These are phyloP conservation scores for honey bee (Apis mellifera) DNA, from an alignment of 1,140 invertebrate genomes.

Conservation along the genomic window Amel_HAv3.1 CM009935.2:9003001-9003500, in stretches of 20 bases:
- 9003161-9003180: conserved; percentile 6
- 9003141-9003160: conserved; percentile 11
- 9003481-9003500: conserved; percentile 62
- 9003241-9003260: conserved; percentile 40
- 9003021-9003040: too few species aligned
- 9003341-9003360: conserved; percentile 47
- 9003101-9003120: too few species aligned
- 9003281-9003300: neutral
- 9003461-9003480: conserved; percentile 62
- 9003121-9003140: neutral
- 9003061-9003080: too few species aligned
- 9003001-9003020: too few species aligned
- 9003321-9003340: conserved; percentile 45
- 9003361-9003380: conserved; percentile 57
- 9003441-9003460: conserved; percentile 67
- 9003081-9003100: too few species aligned
- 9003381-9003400: neutral
- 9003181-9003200: conserved; percentile 6
- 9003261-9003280: conserved; percentile 24
- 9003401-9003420: conserved; percentile 28
- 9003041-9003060: too few species aligned
- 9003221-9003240: conserved; percentile 54
- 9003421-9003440: conserved; percentile 42
- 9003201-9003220: conserved; percentile 5
- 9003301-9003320: neutral